Base-by-base conservation (phyloP, 2,113 vertebrate genomes). In the Antennarius striatus region DNA sequence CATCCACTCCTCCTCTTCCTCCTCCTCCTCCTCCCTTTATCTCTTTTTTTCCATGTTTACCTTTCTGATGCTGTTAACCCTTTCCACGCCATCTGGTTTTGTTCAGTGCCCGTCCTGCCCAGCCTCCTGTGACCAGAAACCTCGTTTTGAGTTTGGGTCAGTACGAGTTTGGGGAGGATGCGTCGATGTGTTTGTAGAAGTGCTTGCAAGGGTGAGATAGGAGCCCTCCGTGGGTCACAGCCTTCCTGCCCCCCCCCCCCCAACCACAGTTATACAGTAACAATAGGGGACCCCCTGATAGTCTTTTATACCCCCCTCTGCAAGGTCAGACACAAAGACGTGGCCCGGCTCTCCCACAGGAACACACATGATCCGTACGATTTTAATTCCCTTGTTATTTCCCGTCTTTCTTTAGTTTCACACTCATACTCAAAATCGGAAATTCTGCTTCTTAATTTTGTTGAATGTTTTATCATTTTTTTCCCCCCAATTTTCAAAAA, bases 121-220 rank as follows among this genome's bases (percentile, higher is more conserved):
- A 89, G 69, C 85, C 85, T 89, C 80, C 73, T 85, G 85, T 87
- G 88, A 88, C 86, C 82, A 63, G 32, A 36, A 39, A 75, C 61
- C 10, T 29, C 56, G 64, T 71, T 71, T 62, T 36, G 63, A 53
- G 71, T 72, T 60, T 71, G 70, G 84, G 32, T 36, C 32, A 2
- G 32, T 36, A 36, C 32, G 62, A 51, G 61, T 52, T 69, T 70
- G 59, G 68, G 32, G 56, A 79, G 66, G 79, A 69, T 80, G 68
- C 79, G 40, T 43, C 53, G 3, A 71, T 0, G 56, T 93, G 90
- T 92, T 82, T 91, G 83, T 56, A 82, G 67, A 90, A 91, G 73
- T 83, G 81, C 89, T 92, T 89, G 86, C 86, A 79, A 86, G 77
- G 91, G 89, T 92, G 91, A 89, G 82, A 71, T 84, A 88, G 82